Conservation (phyloP, 2,888 invertebrate genomes). For the Phymatocera aterrima region DNA sequence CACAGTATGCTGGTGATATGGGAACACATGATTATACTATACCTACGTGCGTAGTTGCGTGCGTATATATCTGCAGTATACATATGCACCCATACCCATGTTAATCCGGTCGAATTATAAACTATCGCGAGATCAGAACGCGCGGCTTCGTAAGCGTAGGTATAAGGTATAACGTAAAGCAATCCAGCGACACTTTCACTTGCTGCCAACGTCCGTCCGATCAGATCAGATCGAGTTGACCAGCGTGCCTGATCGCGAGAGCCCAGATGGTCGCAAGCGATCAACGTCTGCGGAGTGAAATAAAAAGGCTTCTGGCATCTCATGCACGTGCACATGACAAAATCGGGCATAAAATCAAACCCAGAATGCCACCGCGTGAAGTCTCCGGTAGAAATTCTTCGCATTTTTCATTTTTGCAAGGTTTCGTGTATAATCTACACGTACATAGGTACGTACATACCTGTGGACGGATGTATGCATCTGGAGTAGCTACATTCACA, state of each 20-base stretch:
- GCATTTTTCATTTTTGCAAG: neutral
- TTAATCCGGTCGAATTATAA: slow-evolving; percentile 46
- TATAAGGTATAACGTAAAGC: no score
- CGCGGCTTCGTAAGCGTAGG: slow-evolving; percentile 47
- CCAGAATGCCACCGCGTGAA: neutral
- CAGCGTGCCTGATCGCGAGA: slow-evolving; percentile 20
- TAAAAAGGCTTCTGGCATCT: slow-evolving; percentile 23
- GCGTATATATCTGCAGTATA: no score
- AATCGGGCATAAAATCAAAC: neutral
- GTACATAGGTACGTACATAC: no score
- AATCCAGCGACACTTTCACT: slow-evolving; percentile 59
- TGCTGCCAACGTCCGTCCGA: slow-evolving; percentile 45
- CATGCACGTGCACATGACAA: neutral
- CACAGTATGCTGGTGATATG: no score
- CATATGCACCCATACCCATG: slow-evolving; percentile 18
- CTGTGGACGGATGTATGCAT: no score
- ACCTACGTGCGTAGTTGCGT: neutral
- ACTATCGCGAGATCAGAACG: slow-evolving; percentile 47
- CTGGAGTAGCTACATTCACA: no score
- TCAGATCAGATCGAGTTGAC: slow-evolving; percentile 42
- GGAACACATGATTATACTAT: no score
- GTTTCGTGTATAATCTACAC: neutral
- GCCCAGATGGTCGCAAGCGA: slow-evolving; percentile 25
- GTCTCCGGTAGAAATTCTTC: neutral
- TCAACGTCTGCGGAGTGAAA: slow-evolving; percentile 3